These are phyloP conservation scores for Leptonema lineaticorne DNA, from an alignment of 1,140 invertebrate species.

Conservation along the genomic window DNA sequence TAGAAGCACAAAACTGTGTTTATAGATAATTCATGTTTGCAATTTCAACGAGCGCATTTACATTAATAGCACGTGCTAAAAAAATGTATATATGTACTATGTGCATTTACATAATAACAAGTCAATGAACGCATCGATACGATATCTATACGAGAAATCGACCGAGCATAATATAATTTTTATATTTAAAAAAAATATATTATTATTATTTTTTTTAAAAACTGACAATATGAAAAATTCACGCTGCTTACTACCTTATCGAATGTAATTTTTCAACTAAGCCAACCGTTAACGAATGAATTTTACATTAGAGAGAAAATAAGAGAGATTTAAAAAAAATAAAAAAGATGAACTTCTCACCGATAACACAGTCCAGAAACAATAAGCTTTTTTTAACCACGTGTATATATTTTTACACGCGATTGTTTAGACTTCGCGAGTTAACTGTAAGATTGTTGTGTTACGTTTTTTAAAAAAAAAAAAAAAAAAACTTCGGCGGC, in stretches of 20 bases:
- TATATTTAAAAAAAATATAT: background rate
- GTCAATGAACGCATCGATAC: constrained; percentile 15
- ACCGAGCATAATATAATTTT: background rate
- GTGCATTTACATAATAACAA: too few relatives aligned
- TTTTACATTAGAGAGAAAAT: too few relatives aligned
- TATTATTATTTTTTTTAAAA: background rate
- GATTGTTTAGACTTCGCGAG: background rate
- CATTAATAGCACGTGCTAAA: constrained; percentile 4
- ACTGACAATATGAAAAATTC: too few relatives aligned
- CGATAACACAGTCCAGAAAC: background rate
- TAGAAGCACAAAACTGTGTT: constrained; percentile 1
- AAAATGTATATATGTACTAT: background rate
- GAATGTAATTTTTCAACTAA: too few relatives aligned
- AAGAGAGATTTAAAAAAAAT: too few relatives aligned
- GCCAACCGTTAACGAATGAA: background rate
- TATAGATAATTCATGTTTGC: background rate
- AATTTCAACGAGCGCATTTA: constrained; percentile 1
- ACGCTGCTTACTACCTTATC: too few relatives aligned
- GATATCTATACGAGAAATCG: background rate
- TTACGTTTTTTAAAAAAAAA: too few relatives aligned
- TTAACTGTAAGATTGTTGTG: background rate
- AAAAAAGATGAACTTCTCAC: background rate
- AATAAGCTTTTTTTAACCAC: background rate
- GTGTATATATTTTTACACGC: constrained; percentile 2
- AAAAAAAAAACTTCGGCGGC: too few relatives aligned